Percentiles rank a stretch among this genome's conserved stretches.
Conservation (phyloP, 2,888 invertebrate species). For the Blastobasis lacticolella region DNA sequence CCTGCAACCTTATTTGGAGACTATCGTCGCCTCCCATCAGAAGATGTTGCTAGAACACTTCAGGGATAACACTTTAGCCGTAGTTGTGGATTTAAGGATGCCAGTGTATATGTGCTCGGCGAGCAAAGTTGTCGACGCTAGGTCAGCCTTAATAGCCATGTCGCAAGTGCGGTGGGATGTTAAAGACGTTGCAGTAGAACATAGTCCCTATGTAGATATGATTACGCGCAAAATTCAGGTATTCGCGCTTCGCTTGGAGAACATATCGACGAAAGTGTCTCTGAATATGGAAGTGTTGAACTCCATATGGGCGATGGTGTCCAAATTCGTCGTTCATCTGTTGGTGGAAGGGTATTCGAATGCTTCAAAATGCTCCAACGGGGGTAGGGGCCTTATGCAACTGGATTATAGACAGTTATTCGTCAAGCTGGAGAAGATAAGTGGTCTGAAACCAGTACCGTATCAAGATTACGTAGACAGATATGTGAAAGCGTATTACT, state of each 20-base stretch:
- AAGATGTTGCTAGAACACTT: slow-evolving; percentile 81
- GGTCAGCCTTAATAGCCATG: slow-evolving; percentile 87
- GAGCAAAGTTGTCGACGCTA: slow-evolving; percentile 84
- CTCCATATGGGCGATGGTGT: slow-evolving; percentile 90
- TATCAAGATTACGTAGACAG: slow-evolving; percentile 93
- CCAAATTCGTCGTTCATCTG: slow-evolving; percentile 88
- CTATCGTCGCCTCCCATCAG: slow-evolving; percentile 83
- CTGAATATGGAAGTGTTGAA: slow-evolving; percentile 80
- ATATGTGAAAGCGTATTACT: slow-evolving; percentile 97
- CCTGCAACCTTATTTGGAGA: slow-evolving; percentile 88
- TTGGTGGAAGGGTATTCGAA: slow-evolving; percentile 95
- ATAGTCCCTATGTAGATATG: slow-evolving; percentile 90
- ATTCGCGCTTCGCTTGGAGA: slow-evolving; percentile 85
- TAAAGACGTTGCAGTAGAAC: slow-evolving; percentile 95
- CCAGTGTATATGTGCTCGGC: slow-evolving; percentile 93
- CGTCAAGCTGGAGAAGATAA: slow-evolving; percentile 90
- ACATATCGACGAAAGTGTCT: slow-evolving; percentile 79
- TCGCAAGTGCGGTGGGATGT: slow-evolving; percentile 96
- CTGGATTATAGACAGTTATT: slow-evolving; percentile 96
- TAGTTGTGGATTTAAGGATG: slow-evolving; percentile 82
- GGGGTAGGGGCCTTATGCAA: slow-evolving; percentile 97
- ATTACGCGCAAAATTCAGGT: slow-evolving; percentile 83
- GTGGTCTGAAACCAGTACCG: slow-evolving; percentile 87
- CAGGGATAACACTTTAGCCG: slow-evolving; percentile 81
- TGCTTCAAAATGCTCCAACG: slow-evolving; percentile 95